A percentile compares a stretch with the other conserved stretches of the same genome.
phyloP scores from a whole-genome alignment of 2,888 invertebrate genomes.

The Phyllotreta striolata region DNA sequence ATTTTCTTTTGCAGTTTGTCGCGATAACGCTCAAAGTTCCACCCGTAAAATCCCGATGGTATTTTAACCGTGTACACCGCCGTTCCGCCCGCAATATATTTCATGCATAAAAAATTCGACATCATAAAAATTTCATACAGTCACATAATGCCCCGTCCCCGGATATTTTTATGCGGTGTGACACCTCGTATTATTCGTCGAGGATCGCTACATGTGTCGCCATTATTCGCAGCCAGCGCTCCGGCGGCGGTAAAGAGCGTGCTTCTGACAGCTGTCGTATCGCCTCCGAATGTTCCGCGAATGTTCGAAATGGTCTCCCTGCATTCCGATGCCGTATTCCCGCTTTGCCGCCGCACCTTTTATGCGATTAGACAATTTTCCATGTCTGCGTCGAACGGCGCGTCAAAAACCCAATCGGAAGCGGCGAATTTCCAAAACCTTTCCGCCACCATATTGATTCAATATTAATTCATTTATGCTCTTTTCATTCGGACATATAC shows the following conservation, averaged over 20 bases:
- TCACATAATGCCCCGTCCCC: slow-evolving; percentile 54
- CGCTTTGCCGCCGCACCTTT: slow-evolving; percentile 13
- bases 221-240: slow-evolving; percentile 61
- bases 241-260: slow-evolving; percentile 47
- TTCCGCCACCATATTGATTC: too few species aligned
- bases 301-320: slow-evolving; percentile 57
- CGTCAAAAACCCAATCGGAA: slow-evolving; percentile 4
- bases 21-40: too few species aligned
- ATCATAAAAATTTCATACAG: slow-evolving; percentile 61
- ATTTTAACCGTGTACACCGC: too few species aligned
- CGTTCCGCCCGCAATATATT: slow-evolving; percentile 32
- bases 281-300: slow-evolving; percentile 48
- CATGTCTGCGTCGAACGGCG: slow-evolving; percentile 4
- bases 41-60: too few species aligned
- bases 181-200: slow-evolving; percentile 60
- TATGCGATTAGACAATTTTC: slow-evolving; percentile 26
- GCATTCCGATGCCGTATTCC: slow-evolving; percentile 20
- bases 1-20: too few species aligned
- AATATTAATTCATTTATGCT: too few species aligned
- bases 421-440: too few species aligned
- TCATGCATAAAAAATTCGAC: slow-evolving; percentile 51
- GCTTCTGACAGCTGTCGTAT: slow-evolving; percentile 63
- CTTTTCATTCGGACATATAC: too few species aligned
- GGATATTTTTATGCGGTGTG: slow-evolving; percentile 60
- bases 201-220: slow-evolving; percentile 60